These are phyloP conservation scores for Sinella curviseta DNA, from an alignment of 1,140 invertebrate genomes.

Conservation along the genomic window DNA sequence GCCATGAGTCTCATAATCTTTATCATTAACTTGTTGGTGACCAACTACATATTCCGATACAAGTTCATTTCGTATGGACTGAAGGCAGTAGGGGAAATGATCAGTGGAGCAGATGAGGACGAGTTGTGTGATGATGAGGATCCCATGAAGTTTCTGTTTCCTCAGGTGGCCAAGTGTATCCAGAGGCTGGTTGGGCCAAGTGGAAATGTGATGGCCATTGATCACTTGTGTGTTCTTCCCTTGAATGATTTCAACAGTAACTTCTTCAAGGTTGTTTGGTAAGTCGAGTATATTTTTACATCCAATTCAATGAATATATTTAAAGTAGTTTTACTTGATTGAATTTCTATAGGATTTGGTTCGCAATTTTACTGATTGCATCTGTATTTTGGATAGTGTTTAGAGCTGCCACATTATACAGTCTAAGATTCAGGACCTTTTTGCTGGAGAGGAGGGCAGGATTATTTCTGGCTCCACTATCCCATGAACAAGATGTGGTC, in stretches of 20 bases:
- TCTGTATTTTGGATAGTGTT: background rate
- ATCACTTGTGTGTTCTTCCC: background rate
- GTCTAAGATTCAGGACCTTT: background rate
- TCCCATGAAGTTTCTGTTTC: background rate
- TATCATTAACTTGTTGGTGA: background rate
- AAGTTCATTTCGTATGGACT: background rate
- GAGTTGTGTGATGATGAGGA: background rate
- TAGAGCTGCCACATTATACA: background rate
- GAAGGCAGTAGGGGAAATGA: background rate
- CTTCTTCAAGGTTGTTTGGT: constrained; percentile 10
- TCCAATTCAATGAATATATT: too few species aligned
- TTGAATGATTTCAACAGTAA: background rate
- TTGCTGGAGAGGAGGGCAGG: background rate
- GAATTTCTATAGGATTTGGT: constrained; percentile 1
- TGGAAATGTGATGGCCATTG: background rate
- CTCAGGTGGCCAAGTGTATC: background rate
- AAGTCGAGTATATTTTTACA: background rate
- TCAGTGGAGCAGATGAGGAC: background rate
- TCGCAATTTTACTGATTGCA: background rate
- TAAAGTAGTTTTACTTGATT: background rate
- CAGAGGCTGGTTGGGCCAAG: background rate
- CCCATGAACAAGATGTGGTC: background rate
- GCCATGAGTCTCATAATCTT: background rate
- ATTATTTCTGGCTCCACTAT: background rate
- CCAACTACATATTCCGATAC: background rate